Evolutionary conservation across 2,797 vertebrate species (phyloP), one percentile per base, ranked within the genome.

Genomic region (Hippocampus kuda): DNA sequence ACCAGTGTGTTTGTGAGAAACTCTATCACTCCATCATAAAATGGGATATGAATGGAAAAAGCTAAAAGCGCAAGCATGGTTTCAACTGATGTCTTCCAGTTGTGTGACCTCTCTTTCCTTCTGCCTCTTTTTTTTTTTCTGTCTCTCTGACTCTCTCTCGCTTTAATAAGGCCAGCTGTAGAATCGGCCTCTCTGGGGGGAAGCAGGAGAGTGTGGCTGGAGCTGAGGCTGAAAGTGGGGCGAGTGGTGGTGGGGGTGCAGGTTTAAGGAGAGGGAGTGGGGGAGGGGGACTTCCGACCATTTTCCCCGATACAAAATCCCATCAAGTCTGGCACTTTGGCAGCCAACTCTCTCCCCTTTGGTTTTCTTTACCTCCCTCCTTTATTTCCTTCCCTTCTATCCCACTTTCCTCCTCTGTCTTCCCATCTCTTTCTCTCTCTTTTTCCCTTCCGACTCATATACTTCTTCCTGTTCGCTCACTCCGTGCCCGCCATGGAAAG

Each of bases 161-260:
- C 85, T 87, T 90, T 88, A 89, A 90, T 89, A 88, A 89, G 86
- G 85, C 85, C 89, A 91, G 89, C 89, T 90, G 89, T 86, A 88
- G 84, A 87, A 84, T 85, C 44, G 86, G 84, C 83, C 81, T 83
- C 88, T 88, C 87, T 69, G 72, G 88, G 87, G 88, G 87, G 83
- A 85, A 81, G 54, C 79, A 82, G 79, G 64, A 74, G 86, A 89
- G 88, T 88, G 86, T 88, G 88, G 87, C 87, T 87, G 83, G 86
- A 86, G 84, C 82, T 82, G 72, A 77, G 79, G 72, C 83, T 81
- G 84, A 85, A 87, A 88, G 78, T 81, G 84, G 84, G 84, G 79
- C 65, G 66, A 56, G 79, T 77, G 81, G 76, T 79, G 75, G 57
- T 60, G 61, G 61, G 61, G 61, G 63, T 42, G 41, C n/a, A 16